Percentiles rank a stretch among this genome's conserved stretches.
These are phyloP conservation scores for Tetropium fuscum DNA, from an alignment of 2,888 invertebrate species.

Conservation along the genomic window DNA sequence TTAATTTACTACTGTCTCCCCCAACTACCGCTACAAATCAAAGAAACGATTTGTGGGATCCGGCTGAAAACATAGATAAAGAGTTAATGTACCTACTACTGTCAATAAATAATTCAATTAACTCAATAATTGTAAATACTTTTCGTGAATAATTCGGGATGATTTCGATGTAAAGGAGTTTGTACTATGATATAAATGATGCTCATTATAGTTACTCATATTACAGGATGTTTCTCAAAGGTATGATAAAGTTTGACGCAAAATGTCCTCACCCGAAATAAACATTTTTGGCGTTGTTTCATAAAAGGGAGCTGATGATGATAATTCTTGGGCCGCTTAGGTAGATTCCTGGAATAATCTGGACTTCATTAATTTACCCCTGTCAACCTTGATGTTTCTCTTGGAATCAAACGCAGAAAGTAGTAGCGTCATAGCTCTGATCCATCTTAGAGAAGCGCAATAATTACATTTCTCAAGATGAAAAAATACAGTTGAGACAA, in stretches of 20 bases:
- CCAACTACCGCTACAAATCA: not conserved
- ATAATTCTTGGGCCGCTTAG: slow-evolving; percentile 23
- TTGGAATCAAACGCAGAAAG: slow-evolving; percentile 15
- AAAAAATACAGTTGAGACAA: no score
- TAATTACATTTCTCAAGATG: no score
- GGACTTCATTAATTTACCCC: slow-evolving; percentile 27
- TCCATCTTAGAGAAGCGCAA: not conserved
- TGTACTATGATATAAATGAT: no score
- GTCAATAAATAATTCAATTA: no score
- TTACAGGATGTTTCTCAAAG: no score
- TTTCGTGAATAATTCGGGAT: no score
- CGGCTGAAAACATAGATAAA: no score
- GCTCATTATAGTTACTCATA: no score
- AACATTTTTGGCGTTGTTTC: slow-evolving; percentile 20
- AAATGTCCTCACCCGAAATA: slow-evolving; percentile 12
- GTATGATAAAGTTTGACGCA: slow-evolving; percentile 7
- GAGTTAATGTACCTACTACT: no score
- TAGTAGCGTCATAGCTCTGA: not conserved
- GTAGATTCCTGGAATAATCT: slow-evolving; percentile 24
- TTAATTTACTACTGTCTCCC: slow-evolving; percentile 3
- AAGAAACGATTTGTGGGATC: no score
- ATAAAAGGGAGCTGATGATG: slow-evolving; percentile 17
- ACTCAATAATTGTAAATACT: no score
- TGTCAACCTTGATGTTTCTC: slow-evolving; percentile 19
- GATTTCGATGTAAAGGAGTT: no score